These are phyloP conservation scores for Melieria picta DNA, from an alignment of 2,888 invertebrate species.

Conservation along the genomic window DNA sequence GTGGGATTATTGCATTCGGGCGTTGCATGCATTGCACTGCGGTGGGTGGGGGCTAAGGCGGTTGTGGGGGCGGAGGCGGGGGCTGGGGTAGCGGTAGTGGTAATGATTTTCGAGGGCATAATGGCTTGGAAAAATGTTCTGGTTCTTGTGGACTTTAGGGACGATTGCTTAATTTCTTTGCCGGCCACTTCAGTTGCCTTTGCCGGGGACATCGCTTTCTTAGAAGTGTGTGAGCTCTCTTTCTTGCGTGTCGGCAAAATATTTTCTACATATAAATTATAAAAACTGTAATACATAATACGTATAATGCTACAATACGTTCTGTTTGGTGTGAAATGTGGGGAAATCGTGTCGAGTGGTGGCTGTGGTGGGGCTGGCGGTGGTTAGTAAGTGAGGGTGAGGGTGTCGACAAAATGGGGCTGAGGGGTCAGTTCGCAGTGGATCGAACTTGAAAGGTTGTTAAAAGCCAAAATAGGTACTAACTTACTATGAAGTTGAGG, in stretches of 20 bases:
- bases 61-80: conserved; percentile 20
- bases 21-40: conserved; percentile 20
- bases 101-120: conserved; percentile 44
- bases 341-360: conserved; percentile 7
- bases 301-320: not conserved
- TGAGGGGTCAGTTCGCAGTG: conserved; percentile 35
- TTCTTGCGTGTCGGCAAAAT: conserved; percentile 64
- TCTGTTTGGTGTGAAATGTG: not conserved
- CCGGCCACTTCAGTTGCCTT: not conserved
- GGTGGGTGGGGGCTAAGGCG: conserved; percentile 4
- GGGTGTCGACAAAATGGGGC: conserved; percentile 2
- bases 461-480: conserved; percentile 66
- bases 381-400: not conserved
- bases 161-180: conserved; percentile 29
- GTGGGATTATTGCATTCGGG: conserved; percentile 17
- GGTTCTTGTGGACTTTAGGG: conserved; percentile 42
- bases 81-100: conserved; percentile 24
- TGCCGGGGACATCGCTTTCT: conserved; percentile 50
- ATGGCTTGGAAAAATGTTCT: conserved; percentile 48
- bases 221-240: conserved; percentile 70
- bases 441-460: conserved; percentile 33
- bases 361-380: conserved; percentile 14
- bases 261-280: conserved; percentile 48
- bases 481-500: conserved; percentile 71
- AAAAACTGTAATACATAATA: conserved; percentile 11